A percentile compares a stretch with the other conserved stretches of the same genome.
Evolutionary conservation across 2,888 invertebrate genomes (phyloP).

Genomic region (Monopis laevigella): DNA sequence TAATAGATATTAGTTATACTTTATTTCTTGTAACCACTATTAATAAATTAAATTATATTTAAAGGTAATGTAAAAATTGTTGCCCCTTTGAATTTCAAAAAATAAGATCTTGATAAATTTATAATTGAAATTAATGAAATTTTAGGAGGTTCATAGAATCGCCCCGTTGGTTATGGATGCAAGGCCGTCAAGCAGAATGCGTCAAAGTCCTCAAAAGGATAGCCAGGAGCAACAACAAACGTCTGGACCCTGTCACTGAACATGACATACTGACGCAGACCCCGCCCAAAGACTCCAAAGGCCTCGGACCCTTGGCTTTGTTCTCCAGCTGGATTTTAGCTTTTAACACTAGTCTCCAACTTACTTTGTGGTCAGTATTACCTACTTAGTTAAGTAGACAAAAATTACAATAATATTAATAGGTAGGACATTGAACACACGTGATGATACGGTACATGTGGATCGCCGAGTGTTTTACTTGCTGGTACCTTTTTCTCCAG

Average conservation of each 20-base stretch:
- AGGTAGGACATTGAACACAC: no score
- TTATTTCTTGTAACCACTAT: no score
- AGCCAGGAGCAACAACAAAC: constrained; percentile 60
- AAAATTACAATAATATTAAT: no score
- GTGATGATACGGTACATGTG: no score
- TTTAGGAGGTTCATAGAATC: constrained; percentile 70
- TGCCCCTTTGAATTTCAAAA: no score
- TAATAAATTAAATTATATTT: no score
- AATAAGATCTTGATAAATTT: neutral
- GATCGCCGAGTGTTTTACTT: no score
- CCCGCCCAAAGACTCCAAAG: constrained; percentile 32
- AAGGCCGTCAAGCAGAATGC: constrained; percentile 54
- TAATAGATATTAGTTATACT: no score
- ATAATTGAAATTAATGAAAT: constrained; percentile 13
- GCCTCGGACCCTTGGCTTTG: constrained; percentile 62
- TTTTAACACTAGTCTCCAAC: constrained; percentile 60
- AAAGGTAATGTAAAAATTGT: no score
- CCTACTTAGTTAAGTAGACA: neutral
- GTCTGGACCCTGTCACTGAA: constrained; percentile 46
- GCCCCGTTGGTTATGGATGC: constrained; percentile 70
- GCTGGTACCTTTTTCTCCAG: no score
- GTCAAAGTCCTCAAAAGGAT: constrained; percentile 59
- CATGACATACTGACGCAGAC: constrained; percentile 27
- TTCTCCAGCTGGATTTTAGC: constrained; percentile 66
- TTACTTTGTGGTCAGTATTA: constrained; percentile 59